Conservation (phyloP, 1,140 invertebrate species). For the Diploscapter pachys region DNA sequence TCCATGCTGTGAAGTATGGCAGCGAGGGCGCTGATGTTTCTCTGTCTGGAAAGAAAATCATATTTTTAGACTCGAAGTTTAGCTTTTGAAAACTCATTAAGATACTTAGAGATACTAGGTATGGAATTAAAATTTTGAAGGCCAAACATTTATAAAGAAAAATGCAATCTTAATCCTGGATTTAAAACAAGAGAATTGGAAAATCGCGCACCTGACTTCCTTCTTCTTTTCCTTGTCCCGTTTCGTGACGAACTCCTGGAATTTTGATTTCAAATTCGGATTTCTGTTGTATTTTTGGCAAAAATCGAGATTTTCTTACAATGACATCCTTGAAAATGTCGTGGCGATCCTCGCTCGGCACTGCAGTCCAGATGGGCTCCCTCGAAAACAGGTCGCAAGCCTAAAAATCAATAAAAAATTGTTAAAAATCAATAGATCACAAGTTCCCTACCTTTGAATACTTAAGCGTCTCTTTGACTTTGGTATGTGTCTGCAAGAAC, state of each 20-base stretch:
- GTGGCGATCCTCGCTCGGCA: constrained; percentile 82
- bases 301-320: constrained; percentile 63
- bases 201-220: background rate
- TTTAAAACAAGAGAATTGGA: too few relatives aligned
- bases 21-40: constrained; percentile 89
- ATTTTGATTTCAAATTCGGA: background rate
- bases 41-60: constrained; percentile 17
- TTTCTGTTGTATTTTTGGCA: too few relatives aligned
- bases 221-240: constrained; percentile 76
- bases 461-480: constrained; percentile 66
- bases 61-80: too few relatives aligned
- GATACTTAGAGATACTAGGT: too few relatives aligned
- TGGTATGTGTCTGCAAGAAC: constrained; percentile 81
- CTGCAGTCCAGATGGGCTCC: constrained; percentile 77
- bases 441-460: constrained; percentile 10
- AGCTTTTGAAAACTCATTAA: too few relatives aligned
- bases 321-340: constrained; percentile 96
- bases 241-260: constrained; percentile 57
- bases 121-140: too few relatives aligned
- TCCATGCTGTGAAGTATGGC: constrained; percentile 92
- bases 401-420: constrained; percentile 33
- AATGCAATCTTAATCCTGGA: too few relatives aligned
- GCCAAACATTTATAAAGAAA: too few relatives aligned
- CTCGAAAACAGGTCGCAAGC: constrained; percentile 61
- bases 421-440: constrained; percentile 3